Evolutionary conservation across 2,113 vertebrate genomes (phyloP).

Genomic region (Azemiops feae): DNA sequence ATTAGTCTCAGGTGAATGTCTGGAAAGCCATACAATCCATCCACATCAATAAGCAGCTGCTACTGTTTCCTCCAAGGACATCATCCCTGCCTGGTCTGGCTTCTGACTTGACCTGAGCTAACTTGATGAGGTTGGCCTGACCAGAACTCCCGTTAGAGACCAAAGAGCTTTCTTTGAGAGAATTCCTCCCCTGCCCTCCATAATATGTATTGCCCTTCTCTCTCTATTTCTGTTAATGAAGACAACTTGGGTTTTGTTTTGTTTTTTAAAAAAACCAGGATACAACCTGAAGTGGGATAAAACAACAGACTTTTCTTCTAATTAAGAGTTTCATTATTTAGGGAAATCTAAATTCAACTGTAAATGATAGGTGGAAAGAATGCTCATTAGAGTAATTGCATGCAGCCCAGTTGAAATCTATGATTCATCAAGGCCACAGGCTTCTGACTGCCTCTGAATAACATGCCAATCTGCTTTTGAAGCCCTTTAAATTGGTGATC

Average conservation of each 20-base stretch:
- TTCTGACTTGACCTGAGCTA: conserved; percentile 13
- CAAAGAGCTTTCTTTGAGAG: not conserved
- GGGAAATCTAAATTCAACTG: not conserved
- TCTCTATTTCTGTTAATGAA: not conserved
- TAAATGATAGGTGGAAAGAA: not conserved
- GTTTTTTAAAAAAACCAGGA: too few relatives aligned
- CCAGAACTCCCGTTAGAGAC: not conserved
- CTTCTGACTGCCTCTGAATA: not conserved
- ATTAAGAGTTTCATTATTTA: not conserved
- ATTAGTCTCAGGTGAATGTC: not conserved
- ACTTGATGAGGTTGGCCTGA: conserved; percentile 31
- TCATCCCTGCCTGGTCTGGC: not conserved
- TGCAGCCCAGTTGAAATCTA: not conserved
- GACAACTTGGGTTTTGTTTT: not conserved
- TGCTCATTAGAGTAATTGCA: not conserved
- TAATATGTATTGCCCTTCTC: not conserved
- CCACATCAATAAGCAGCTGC: conserved; percentile 28
- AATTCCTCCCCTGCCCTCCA: not conserved
- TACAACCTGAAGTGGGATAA: not conserved
- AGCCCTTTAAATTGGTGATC: not conserved
- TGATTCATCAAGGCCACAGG: not conserved
- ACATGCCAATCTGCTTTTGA: not conserved
- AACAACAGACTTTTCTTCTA: conserved; percentile 8
- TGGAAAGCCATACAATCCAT: not conserved
- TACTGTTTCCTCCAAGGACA: not conserved